phyloP scores from a whole-genome alignment of 2,888 invertebrate genomes.

The Drosophila setosimentum region DNA sequence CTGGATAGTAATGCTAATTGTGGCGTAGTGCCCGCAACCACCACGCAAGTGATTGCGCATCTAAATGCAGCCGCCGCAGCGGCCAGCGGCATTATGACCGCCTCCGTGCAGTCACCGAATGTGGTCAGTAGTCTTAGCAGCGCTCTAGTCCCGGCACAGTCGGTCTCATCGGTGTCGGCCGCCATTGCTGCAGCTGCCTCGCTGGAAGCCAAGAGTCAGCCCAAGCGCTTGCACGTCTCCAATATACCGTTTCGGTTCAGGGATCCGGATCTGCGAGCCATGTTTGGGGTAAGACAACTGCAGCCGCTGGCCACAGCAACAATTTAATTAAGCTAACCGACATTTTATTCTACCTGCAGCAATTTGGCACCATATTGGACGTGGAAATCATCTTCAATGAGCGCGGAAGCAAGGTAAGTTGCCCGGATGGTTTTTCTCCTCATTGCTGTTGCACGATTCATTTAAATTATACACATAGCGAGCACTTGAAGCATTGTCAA shows the following conservation, averaged over 20 bases:
- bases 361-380: slow-evolving; percentile 99
- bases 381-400: slow-evolving; percentile 99
- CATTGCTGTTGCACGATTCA: slow-evolving; percentile 74
- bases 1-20: slow-evolving; percentile 71
- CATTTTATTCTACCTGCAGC: slow-evolving; percentile 86
- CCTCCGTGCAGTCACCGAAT: slow-evolving; percentile 85
- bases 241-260: slow-evolving; percentile 99
- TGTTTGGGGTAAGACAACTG: slow-evolving; percentile 96
- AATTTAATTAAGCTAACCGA: slow-evolving; percentile 16
- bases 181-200: slow-evolving; percentile 84
- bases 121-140: slow-evolving; percentile 85
- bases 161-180: slow-evolving; percentile 62
- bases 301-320: neutral
- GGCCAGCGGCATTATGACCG: slow-evolving; percentile 81
- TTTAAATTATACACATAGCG: slow-evolving; percentile 77
- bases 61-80: slow-evolving; percentile 81
- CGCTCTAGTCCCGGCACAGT: slow-evolving; percentile 85
- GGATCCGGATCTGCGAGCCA: slow-evolving; percentile 98
- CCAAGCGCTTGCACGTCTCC: slow-evolving; percentile 98
- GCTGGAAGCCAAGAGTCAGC: slow-evolving; percentile 89
- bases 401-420: slow-evolving; percentile 99
- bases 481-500: slow-evolving; percentile 49
- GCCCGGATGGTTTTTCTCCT: slow-evolving; percentile 7
- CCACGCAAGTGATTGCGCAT: slow-evolving; percentile 84
- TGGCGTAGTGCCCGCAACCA: slow-evolving; percentile 71